Evolutionary conservation across 2,888 invertebrate species (phyloP).

Genomic region (Darwinula stevensoni): DNA sequence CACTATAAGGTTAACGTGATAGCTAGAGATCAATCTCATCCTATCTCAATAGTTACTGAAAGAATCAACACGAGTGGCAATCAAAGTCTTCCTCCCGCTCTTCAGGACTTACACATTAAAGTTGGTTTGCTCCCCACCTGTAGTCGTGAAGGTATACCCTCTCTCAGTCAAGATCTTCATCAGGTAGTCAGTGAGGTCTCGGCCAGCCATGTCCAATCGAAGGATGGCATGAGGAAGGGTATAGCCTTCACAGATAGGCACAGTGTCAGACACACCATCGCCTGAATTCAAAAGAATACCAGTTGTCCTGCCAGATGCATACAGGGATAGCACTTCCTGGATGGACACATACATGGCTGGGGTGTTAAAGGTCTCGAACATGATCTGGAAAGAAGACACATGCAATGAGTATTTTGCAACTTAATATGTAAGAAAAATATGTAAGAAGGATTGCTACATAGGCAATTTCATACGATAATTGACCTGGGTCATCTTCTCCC

Average conservation of each 20-base stretch:
- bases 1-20: too few species aligned
- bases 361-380: too few species aligned
- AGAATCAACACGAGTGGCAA: too few species aligned
- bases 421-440: too few species aligned
- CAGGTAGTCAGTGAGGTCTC: slow-evolving; percentile 1
- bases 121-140: background rate
- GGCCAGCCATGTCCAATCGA: slow-evolving; percentile 1
- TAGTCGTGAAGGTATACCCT: slow-evolving; percentile 1
- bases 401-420: background rate
- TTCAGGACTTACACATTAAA: too few species aligned
- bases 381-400: background rate
- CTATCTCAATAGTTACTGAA: too few species aligned
- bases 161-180: slow-evolving; percentile 3
- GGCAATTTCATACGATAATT: too few species aligned
- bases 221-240: slow-evolving; percentile 1
- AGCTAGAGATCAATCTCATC: too few species aligned
- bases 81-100: too few species aligned
- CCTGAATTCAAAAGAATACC: background rate
- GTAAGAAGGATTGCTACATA: too few species aligned
- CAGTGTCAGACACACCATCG: slow-evolving; percentile 1
- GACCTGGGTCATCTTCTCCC: too few species aligned
- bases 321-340: too few species aligned
- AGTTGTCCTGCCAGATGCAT: background rate
- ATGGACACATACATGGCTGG: slow-evolving; percentile 4
- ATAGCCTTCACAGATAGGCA: slow-evolving; percentile 1